These are phyloP conservation scores for Parnassius mnemosyne DNA, from an alignment of 2,888 invertebrate species.

Conservation along the genomic window DNA sequence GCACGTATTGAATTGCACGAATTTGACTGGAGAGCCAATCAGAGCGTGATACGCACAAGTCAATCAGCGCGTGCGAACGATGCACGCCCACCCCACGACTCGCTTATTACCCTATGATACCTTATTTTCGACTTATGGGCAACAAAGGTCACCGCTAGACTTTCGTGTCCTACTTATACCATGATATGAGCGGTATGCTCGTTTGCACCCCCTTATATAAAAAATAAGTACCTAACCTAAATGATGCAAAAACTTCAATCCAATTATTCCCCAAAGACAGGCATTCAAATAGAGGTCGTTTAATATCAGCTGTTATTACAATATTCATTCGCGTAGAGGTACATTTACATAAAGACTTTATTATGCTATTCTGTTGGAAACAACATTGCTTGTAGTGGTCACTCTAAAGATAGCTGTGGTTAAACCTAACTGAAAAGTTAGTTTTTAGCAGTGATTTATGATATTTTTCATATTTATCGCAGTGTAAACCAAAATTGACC, in stretches of 20 bases:
- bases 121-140: too few relatives aligned
- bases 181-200: too few relatives aligned
- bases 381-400: slow-evolving; percentile 24
- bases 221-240: too few relatives aligned
- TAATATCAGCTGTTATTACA: slow-evolving; percentile 12
- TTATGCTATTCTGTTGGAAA: slow-evolving; percentile 23
- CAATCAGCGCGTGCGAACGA: too few relatives aligned
- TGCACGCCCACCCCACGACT: too few relatives aligned
- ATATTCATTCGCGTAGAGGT: slow-evolving; percentile 22
- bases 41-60: too few relatives aligned
- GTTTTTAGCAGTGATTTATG: slow-evolving; percentile 23
- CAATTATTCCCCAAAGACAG: slow-evolving; percentile 4
- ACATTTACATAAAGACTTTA: slow-evolving; percentile 27
- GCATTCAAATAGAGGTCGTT: slow-evolving; percentile 10
- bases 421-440: slow-evolving; percentile 22
- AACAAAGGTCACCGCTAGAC: too few relatives aligned
- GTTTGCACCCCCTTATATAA: too few relatives aligned
- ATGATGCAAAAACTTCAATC: background rate
- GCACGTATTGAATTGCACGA: too few relatives aligned
- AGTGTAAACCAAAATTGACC: background rate
- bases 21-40: too few relatives aligned
- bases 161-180: too few relatives aligned
- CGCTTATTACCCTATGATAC: too few relatives aligned
- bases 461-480: slow-evolving; percentile 14
- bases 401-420: slow-evolving; percentile 19